Percentiles rank a stretch among this genome's conserved stretches.
phyloP scores from a whole-genome alignment of 2,113 vertebrate genomes.

The Xiphias gladius region DNA sequence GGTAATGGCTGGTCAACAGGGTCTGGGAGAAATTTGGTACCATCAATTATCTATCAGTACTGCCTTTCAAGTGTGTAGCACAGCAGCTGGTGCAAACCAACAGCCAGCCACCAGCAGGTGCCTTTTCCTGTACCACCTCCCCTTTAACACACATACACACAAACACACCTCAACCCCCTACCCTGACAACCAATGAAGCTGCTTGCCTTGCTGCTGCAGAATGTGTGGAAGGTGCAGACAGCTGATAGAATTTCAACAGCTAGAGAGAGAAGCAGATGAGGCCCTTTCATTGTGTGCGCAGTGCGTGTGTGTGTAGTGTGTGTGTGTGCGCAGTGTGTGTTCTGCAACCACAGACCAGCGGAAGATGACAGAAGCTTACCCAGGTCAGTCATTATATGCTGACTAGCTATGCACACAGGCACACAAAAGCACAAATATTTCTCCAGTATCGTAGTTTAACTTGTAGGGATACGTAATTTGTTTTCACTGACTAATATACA shows the following conservation, averaged over 20 bases:
- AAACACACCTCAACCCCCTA: slow-evolving; percentile 58
- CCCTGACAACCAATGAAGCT: slow-evolving; percentile 59
- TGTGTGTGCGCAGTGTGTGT: slow-evolving; percentile 12
- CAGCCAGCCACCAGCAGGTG: slow-evolving; percentile 75
- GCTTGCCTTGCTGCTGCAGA: slow-evolving; percentile 75
- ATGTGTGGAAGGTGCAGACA: slow-evolving; percentile 80
- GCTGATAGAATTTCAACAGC: slow-evolving; percentile 83
- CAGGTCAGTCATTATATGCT: slow-evolving; percentile 79
- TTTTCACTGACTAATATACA: background rate
- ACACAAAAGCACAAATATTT: slow-evolving; percentile 51
- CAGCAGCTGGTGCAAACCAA: slow-evolving; percentile 77
- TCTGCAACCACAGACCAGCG: slow-evolving; percentile 77
- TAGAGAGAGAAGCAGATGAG: slow-evolving; percentile 74
- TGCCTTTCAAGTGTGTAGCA: slow-evolving; percentile 74
- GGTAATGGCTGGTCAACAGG: slow-evolving; percentile 49
- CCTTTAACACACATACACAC: slow-evolving; percentile 29
- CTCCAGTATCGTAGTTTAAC: background rate
- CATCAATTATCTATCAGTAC: slow-evolving; percentile 65
- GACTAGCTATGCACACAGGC: slow-evolving; percentile 71
- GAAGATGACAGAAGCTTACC: slow-evolving; percentile 75
- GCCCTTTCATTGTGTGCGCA: no score
- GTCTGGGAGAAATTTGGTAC: slow-evolving; percentile 45
- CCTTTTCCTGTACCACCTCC: slow-evolving; percentile 70
- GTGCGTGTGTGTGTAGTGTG: slow-evolving; percentile 35
- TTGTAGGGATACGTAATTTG: background rate